Percentiles rank a stretch among this genome's conserved stretches.
Conservation (phyloP, 2,888 invertebrate genomes). For the Anticlea derivata region DNA sequence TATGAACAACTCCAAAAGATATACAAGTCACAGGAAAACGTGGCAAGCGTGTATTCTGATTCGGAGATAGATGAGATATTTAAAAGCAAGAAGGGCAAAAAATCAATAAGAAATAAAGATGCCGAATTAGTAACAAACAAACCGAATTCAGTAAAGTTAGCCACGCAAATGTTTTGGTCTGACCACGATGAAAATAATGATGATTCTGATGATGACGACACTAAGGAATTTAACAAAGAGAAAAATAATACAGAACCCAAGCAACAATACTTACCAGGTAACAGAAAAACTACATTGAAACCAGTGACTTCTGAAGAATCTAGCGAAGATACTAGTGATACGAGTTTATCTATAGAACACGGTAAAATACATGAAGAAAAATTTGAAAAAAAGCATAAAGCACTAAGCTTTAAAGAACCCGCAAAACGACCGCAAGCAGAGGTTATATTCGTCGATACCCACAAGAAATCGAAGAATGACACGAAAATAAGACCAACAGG, state of each 20-base stretch:
- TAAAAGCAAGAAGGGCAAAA: conserved; percentile 18
- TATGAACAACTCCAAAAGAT: conserved; percentile 57
- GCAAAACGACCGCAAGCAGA: conserved; percentile 10
- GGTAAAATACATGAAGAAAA: conserved; percentile 8
- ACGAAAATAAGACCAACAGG: not conserved
- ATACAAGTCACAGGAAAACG: conserved; percentile 45
- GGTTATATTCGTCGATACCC: conserved; percentile 34
- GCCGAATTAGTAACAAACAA: not conserved
- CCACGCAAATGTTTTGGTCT: conserved; percentile 44
- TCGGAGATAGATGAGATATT: conserved; percentile 39
- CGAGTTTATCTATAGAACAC: not conserved
- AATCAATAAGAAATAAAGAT: not conserved
- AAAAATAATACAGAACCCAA: conserved; percentile 3
- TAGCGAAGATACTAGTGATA: conserved; percentile 13
- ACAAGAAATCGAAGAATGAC: conserved; percentile 10
- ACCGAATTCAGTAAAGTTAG: conserved; percentile 22
- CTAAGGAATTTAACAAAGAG: conserved; percentile 14
- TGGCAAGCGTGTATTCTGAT: conserved; percentile 39
- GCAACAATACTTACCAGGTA: not conserved
- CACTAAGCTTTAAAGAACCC: conserved; percentile 6
- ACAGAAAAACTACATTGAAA: conserved; percentile 1
- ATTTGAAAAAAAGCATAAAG: conserved; percentile 9
- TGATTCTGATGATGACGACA: not conserved
- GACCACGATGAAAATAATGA: conserved; percentile 31
- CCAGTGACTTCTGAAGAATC: not conserved